Conservation (phyloP, 2,888 invertebrate genomes). For the Cantharis nigra region DNA sequence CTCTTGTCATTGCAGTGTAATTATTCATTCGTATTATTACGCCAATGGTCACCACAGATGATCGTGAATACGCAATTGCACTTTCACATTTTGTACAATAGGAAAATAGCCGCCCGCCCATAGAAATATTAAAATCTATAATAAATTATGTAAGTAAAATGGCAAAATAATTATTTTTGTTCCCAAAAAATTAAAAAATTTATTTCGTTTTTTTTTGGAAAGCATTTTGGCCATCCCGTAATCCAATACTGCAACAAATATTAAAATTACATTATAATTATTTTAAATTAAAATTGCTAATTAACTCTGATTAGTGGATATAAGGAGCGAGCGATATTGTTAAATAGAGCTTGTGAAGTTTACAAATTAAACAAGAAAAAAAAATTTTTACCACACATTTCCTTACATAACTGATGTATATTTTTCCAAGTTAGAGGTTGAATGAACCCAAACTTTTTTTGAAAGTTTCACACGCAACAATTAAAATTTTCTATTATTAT, state of each 20-base stretch:
- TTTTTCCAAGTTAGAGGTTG: neutral
- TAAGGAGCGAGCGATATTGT: neutral
- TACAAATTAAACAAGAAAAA: neutral
- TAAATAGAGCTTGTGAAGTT: neutral
- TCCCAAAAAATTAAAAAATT: neutral
- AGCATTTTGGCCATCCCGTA: neutral
- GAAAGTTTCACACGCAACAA: neutral
- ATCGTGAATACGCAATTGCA: constrained; percentile 15
- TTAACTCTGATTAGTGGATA: neutral
- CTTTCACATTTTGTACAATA: constrained; percentile 15
- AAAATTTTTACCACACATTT: neutral
- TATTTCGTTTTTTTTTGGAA: too few species aligned
- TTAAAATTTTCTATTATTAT: neutral
- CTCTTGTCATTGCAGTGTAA: neutral
- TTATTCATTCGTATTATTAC: constrained; percentile 9
- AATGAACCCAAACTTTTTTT: neutral
- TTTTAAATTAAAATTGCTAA: neutral
- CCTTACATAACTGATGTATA: neutral
- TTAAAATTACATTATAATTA: neutral
- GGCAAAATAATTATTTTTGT: too few species aligned
- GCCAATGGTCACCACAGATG: constrained; percentile 8
- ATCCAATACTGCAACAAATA: neutral
- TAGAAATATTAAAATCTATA: neutral
- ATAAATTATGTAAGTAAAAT: neutral
- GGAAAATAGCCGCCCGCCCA: neutral